A percentile compares a stretch with the other conserved stretches of the same genome.
Conservation (phyloP, 92 coral and sea anemone genomes). For the Epizoanthus scotinus region DNA sequence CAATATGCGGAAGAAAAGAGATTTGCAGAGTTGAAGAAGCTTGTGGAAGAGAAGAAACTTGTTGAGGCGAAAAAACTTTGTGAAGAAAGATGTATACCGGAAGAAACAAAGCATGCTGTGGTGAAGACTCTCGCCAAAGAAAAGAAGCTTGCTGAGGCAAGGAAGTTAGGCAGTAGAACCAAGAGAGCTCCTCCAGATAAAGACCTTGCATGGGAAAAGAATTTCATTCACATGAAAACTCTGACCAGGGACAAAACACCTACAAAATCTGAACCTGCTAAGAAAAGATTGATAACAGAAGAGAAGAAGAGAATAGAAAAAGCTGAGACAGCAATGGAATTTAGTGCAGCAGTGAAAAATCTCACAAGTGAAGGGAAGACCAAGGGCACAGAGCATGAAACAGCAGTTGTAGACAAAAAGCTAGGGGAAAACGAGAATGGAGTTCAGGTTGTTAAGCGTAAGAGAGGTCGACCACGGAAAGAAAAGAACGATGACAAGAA, state of each 20-base stretch:
- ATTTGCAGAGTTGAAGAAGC: constrained; percentile 25
- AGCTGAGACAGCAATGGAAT: not conserved
- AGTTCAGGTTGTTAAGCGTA: constrained; percentile 24
- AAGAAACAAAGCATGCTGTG: constrained; percentile 33
- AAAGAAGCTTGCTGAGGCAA: constrained; percentile 7
- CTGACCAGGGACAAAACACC: not conserved
- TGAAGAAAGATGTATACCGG: constrained; percentile 19
- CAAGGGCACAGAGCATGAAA: not conserved
- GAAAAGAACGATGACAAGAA: constrained; percentile 1
- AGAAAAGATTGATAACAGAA: not conserved
- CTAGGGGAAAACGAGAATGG: constrained; percentile 8
- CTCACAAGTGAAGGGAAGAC: not conserved
- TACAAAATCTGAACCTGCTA: not conserved
- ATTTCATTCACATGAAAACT: not conserved
- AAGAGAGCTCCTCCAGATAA: not conserved
- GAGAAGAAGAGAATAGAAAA: not conserved
- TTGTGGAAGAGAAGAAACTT: constrained; percentile 26
- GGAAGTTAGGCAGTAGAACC: not conserved
- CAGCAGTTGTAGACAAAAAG: constrained; percentile 3
- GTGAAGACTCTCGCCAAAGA: constrained; percentile 18
- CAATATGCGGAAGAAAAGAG: constrained; percentile 16
- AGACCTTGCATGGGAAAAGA: not conserved
- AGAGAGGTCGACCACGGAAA: constrained; percentile 41
- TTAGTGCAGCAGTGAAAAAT: not conserved
- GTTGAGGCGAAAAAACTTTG: constrained; percentile 33